Evolutionary conservation across 2,797 vertebrate species (phyloP), one percentile per base, ranked within the genome.

Genomic region (Phataginus tricuspis): DNA sequence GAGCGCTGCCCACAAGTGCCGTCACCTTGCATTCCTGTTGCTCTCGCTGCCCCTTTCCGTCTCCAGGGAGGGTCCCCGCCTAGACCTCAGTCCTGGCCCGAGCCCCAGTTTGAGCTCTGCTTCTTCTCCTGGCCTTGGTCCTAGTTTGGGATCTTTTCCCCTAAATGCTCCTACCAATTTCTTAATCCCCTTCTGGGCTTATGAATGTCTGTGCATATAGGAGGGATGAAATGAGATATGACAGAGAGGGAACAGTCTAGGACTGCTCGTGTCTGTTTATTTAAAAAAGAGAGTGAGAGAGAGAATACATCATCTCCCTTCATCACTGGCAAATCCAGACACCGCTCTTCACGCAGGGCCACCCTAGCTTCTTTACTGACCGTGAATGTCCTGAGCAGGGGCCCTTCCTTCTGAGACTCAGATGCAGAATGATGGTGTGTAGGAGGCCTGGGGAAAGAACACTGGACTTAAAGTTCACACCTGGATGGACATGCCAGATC

Each of bases 41-140:
- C 75, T 69, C 45, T 45, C 29, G 77, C 83, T 82, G 75, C 79
- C 94, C 66, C 75, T 57, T 9, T 93, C 79, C 71, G 63, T 83
- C 94, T 88, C 86, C 79, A 91, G 72, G 79, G 69, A 85, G 9
- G n/a, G 59, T 74, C 82, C 79, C 78, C 12, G 69, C 64, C 19
- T 51, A 55, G 91, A 72, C 64, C 80, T 72, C 82, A 64, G 18
- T 23, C 55, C 93, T 92, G 86, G 93, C 95, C 80, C 59, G 11
- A 59, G 87, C 80, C 69, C 83, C 96, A 45, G 19, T 39, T 88
- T 90, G 59, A 77, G 69, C 69, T 95, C 95, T 86, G 69, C 86
- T 91, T 61, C 94, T 95, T 92, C 95, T 94, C 92, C 90, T 94
- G 95, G 91, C 79, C 86, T 83, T 34, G 37, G 49, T 91, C 79